Percentiles rank a stretch among this genome's conserved stretches.
These are phyloP conservation scores for Rostratula benghalensis DNA, from an alignment of 2,113 vertebrate genomes.

Conservation along the genomic window DNA sequence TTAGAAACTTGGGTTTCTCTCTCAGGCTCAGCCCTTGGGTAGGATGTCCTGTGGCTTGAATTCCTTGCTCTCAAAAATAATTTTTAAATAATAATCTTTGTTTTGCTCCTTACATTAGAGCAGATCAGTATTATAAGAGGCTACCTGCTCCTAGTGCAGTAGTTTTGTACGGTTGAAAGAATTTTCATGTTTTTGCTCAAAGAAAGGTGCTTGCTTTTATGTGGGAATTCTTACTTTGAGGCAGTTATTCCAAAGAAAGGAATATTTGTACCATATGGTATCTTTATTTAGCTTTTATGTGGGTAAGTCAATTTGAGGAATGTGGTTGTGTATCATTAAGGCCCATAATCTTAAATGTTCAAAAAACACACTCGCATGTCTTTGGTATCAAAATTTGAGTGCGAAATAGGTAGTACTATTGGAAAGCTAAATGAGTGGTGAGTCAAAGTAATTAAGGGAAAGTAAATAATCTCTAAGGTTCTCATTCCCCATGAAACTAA, in stretches of 20 bases:
- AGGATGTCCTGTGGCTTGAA: not conserved
- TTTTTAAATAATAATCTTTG: not conserved
- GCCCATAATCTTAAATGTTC: not conserved
- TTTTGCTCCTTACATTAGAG: not conserved
- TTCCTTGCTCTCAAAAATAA: not conserved
- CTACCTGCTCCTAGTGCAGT: not conserved
- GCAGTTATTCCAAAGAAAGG: not conserved
- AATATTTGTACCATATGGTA: not conserved
- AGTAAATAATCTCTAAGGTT: slow-evolving; percentile 81
- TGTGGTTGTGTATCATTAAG: not conserved
- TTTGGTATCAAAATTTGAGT: slow-evolving; percentile 34
- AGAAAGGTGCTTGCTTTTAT: not conserved
- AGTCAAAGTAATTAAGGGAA: slow-evolving; percentile 79
- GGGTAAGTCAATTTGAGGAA: not conserved
- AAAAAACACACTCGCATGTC: not conserved
- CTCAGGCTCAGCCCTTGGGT: accelerated
- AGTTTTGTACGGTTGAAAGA: not conserved
- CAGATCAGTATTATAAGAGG: not conserved
- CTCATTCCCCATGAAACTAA: slow-evolving; percentile 80
- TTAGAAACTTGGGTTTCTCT: not conserved
- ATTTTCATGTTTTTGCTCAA: not conserved
- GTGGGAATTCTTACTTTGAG: not conserved
- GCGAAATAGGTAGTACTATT: slow-evolving; percentile 69
- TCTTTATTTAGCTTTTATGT: not conserved
- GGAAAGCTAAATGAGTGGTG: slow-evolving; percentile 75